Evolutionary conservation across 2,113 vertebrate species (phyloP).

Genomic region (Pelvicachromis taeniatus): DNA sequence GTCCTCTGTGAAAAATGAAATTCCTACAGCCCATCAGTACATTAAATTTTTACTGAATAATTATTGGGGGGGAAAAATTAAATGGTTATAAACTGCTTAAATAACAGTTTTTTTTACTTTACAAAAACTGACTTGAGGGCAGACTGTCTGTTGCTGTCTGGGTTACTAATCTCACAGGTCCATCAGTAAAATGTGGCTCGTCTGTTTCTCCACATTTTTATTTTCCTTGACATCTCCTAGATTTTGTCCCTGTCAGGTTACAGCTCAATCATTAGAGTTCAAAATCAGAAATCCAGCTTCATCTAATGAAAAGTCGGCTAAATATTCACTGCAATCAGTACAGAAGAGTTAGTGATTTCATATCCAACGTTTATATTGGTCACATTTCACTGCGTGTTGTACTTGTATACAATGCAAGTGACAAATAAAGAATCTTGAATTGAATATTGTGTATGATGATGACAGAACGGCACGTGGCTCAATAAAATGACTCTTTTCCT

Average conservation of each 20-base stretch:
- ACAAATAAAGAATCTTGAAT: too few relatives aligned
- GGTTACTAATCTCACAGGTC: neutral
- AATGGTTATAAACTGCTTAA: neutral
- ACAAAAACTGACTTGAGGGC: neutral
- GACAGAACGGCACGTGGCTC: neutral
- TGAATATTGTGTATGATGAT: neutral
- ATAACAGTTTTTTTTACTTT: neutral
- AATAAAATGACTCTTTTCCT: neutral
- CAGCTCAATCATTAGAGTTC: neutral
- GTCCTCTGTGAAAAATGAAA: neutral
- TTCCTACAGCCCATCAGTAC: neutral
- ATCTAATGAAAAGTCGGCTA: neutral
- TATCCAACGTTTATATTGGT: neutral
- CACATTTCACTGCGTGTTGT: too few relatives aligned
- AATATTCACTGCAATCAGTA: neutral
- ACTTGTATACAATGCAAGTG: too few relatives aligned
- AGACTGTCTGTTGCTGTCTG: neutral
- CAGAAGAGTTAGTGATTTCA: neutral
- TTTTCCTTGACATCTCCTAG: neutral
- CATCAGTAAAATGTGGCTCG: neutral
- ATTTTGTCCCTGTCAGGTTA: neutral
- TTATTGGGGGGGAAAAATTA: neutral
- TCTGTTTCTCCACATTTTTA: neutral
- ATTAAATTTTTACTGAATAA: neutral
- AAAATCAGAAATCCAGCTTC: neutral